phyloP scores from a whole-genome alignment of 2,888 invertebrate species.

The Pyrrhosoma nymphula region DNA sequence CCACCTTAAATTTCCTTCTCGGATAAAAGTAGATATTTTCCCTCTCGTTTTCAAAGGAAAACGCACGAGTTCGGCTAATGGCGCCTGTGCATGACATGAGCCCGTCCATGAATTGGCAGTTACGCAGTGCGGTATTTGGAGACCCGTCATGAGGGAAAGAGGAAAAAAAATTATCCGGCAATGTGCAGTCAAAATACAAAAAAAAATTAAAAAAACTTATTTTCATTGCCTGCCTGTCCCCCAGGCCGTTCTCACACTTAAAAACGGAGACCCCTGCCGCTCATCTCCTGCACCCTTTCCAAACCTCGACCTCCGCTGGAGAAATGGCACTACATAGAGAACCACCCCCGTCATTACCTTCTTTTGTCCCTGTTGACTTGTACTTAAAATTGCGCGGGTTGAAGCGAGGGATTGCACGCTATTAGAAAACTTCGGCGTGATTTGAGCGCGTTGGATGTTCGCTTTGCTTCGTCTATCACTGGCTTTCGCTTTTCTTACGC shows the following conservation, averaged over 20 bases:
- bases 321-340: background rate
- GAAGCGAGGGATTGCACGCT: background rate
- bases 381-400: background rate
- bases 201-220: background rate
- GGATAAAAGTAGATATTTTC: no score
- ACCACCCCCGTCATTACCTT: background rate
- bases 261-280: background rate
- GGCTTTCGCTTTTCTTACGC: no score
- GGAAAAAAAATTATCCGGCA: constrained; percentile 6
- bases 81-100: constrained; percentile 42
- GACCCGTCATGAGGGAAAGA: background rate
- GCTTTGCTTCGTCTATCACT: background rate
- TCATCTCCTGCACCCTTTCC: background rate
- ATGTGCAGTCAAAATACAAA: constrained; percentile 1
- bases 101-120: constrained; percentile 58
- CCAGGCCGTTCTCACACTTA: background rate
- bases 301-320: background rate
- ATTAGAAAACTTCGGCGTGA: background rate
- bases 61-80: background rate
- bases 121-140: constrained; percentile 66
- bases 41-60: background rate
- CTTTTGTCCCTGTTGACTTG: background rate
- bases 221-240: background rate
- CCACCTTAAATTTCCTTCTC: background rate
- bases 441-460: background rate